These are phyloP conservation scores for Hemaris fuciformis DNA, from an alignment of 2,888 invertebrate genomes.

Conservation along the genomic window DNA sequence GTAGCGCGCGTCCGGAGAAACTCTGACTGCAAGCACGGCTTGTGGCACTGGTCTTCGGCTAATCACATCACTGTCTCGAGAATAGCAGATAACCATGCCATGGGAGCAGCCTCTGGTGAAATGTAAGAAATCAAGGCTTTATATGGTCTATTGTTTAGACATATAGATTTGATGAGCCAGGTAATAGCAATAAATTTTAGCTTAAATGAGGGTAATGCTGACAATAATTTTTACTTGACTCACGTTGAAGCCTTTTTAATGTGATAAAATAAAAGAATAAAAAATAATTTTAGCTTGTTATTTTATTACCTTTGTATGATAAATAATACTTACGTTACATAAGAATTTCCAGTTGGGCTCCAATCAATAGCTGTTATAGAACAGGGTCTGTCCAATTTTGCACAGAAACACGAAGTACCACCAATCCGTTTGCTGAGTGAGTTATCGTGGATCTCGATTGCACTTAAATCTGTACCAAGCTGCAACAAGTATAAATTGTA, in stretches of 20 bases:
- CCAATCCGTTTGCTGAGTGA: constrained; percentile 40
- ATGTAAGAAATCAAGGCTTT: constrained; percentile 4
- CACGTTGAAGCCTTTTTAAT: too few species aligned
- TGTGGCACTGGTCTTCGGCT: constrained; percentile 26
- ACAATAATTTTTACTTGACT: too few species aligned
- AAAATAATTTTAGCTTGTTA: too few species aligned
- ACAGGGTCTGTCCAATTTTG: constrained; percentile 31
- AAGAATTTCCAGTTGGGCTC: constrained; percentile 73
- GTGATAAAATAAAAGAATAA: too few species aligned
- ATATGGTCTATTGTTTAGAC: not conserved
- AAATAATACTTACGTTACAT: constrained; percentile 60
- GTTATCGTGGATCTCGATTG: constrained; percentile 58
- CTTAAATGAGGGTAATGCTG: too few species aligned
- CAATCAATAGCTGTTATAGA: constrained; percentile 65
- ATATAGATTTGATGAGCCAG: not conserved
- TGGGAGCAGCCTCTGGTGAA: constrained; percentile 65
- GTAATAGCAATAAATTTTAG: too few species aligned
- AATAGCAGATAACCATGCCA: constrained; percentile 46
- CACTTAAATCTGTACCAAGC: constrained; percentile 54
- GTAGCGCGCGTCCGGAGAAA: constrained; percentile 67
- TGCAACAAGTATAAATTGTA: constrained; percentile 26
- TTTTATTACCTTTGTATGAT: too few species aligned
- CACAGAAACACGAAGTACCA: constrained; percentile 39
- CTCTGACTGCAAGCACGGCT: constrained; percentile 43
- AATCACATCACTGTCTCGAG: constrained; percentile 33